Evolutionary conservation across 2,888 invertebrate species (phyloP).

Genomic region (Scrobipalpa costella): DNA sequence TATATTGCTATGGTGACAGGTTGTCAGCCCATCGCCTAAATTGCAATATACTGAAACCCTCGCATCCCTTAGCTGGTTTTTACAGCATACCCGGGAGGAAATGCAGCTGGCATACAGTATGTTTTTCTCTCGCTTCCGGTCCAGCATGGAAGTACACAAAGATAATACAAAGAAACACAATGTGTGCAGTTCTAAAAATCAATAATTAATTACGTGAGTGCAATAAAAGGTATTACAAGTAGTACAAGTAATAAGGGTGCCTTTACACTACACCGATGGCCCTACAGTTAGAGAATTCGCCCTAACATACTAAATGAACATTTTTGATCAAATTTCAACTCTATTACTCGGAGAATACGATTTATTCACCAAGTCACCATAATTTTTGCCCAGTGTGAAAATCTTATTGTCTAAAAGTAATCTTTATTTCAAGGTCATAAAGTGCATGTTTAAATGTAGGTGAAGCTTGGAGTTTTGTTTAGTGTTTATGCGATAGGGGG

Average conservation of each 20-base stretch:
- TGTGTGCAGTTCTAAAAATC: conserved; percentile 16
- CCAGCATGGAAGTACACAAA: no score
- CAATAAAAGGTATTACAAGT: conserved; percentile 38
- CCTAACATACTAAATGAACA: not conserved
- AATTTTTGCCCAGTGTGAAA: not conserved
- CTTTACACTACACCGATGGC: conserved; percentile 37
- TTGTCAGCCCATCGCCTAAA: no score
- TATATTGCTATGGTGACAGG: no score
- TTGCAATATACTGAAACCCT: no score
- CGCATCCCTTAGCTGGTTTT: no score
- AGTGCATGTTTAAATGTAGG: not conserved
- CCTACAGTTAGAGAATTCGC: not conserved
- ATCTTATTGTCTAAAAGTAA: not conserved
- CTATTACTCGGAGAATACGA: not conserved
- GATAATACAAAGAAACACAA: not conserved
- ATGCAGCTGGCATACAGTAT: no score
- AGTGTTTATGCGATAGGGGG: conserved; percentile 49
- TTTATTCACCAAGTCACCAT: not conserved
- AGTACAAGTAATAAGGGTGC: conserved; percentile 45
- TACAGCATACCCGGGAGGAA: no score
- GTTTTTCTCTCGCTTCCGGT: no score
- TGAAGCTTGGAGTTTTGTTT: conserved; percentile 34
- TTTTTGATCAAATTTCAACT: not conserved
- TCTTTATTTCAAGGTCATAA: not conserved
- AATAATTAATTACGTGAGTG: conserved; percentile 27